A percentile compares a stretch with the other conserved stretches of the same genome.
Conservation (phyloP, 2,113 vertebrate species). For the Morone chrysops region DNA sequence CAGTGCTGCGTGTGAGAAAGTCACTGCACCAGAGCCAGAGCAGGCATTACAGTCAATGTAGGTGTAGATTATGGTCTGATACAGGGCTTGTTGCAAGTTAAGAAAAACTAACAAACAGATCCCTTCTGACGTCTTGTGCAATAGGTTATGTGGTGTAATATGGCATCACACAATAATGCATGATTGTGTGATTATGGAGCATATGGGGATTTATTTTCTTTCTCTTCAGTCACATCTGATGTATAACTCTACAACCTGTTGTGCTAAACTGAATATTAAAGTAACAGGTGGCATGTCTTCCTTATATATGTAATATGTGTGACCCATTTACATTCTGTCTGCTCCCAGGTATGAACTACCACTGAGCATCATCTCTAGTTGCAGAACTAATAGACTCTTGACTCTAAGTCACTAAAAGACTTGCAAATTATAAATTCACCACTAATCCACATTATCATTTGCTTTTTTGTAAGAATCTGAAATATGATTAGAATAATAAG, state of each 20-base stretch:
- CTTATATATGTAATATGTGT: constrained; percentile 36
- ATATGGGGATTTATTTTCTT: constrained; percentile 10
- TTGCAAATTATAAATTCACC: constrained; percentile 55
- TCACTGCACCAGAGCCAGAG: constrained; percentile 72
- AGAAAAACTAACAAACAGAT: constrained; percentile 37
- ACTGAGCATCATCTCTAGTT: constrained; percentile 24
- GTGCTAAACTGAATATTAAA: constrained; percentile 28
- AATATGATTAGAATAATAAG: constrained; percentile 66
- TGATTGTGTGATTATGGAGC: constrained; percentile 32
- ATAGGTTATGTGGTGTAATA: constrained; percentile 1
- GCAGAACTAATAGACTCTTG: constrained; percentile 43
- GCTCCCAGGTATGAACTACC: constrained; percentile 40
- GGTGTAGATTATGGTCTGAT: constrained; percentile 63
- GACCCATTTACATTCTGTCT: constrained; percentile 51
- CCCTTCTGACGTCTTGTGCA: constrained; percentile 4
- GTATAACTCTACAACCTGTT: constrained; percentile 2
- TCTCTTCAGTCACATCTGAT: constrained; percentile 27
- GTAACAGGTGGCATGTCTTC: constrained; percentile 51
- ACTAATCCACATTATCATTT: constrained; percentile 56
- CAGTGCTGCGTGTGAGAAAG: constrained; percentile 69
- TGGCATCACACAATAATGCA: constrained; percentile 6
- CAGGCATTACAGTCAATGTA: constrained; percentile 50
- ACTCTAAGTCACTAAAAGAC: constrained; percentile 40
- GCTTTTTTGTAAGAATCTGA: constrained; percentile 59
- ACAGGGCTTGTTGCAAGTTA: constrained; percentile 18